Evolutionary conservation across 2,113 vertebrate genomes (phyloP).

Genomic region (Sisor rabdophorus): DNA sequence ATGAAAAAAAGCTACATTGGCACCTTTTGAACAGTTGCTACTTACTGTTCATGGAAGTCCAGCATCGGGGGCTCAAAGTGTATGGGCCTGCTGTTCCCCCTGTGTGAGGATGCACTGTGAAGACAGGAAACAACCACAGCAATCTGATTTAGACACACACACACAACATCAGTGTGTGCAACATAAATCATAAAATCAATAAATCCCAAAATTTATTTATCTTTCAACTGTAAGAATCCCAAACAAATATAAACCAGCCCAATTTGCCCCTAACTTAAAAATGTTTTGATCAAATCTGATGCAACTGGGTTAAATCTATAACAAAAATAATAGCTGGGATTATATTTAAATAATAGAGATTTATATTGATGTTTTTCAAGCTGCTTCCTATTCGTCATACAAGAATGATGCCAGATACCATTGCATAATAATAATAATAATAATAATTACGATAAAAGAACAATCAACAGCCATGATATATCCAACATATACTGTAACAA

Average conservation of each 20-base stretch:
- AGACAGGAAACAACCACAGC: slow-evolving; percentile 48
- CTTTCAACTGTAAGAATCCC: not conserved
- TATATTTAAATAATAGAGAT: no score
- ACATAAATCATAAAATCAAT: no score
- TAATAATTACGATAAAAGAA: not conserved
- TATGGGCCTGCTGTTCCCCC: slow-evolving; percentile 92
- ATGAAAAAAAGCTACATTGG: not conserved
- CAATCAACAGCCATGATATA: not conserved
- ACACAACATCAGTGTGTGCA: not conserved
- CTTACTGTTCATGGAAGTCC: slow-evolving; percentile 98
- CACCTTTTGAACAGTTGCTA: slow-evolving; percentile 22
- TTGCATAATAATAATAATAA: not conserved
- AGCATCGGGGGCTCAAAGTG: slow-evolving; percentile 97
- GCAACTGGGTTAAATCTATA: no score
- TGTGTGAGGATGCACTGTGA: slow-evolving; percentile 84
- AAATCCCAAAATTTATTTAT: not conserved
- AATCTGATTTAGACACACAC: not conserved
- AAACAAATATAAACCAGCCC: not conserved
- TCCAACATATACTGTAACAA: no score
- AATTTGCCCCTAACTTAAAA: not conserved
- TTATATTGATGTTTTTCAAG: no score
- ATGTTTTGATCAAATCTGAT: no score
- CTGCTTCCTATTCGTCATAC: no score
- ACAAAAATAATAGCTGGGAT: no score
- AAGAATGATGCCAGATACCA: not conserved